Base-by-base conservation (phyloP, 2,113 vertebrate species). In the Zootoca vivipara region DNA sequence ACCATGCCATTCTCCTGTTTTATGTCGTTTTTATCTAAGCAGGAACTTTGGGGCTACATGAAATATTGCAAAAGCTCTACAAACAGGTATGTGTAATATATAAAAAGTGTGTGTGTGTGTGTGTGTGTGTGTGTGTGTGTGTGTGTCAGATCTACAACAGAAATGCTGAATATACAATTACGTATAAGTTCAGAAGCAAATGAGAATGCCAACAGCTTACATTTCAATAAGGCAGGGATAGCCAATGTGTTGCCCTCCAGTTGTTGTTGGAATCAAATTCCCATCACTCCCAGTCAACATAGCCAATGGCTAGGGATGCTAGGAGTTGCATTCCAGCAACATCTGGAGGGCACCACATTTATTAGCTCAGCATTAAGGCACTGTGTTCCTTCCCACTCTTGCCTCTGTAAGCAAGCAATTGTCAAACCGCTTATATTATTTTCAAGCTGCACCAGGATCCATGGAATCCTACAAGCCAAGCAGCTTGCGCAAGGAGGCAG, bases 11-110 rank as follows among this genome's bases (percentile, higher is more conserved):
- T 85, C 82, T 86, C 85, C 2, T 0, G 74, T 92, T 93, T 28
- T 52, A 40, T 78, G 78, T n/a, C 38, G 85, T 87, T 90, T 93
- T 70, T 88, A 83, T 79, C 33, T 40, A 84, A 42, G 42, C 7
- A 84, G 38, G 65, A 46, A 69, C 4, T 83, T 42, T 24, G 64
- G 64, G 15, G 15, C 26, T 83, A 62, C 58, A 18, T 18, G 58
- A 62, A 62, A 62, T 62, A 38, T 30, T 70, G 13, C 28, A 83
- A 46, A 16, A 64, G 40, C 4, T 38, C 12, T 16, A 9, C 24
- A 46, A 24, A 42, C 75, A 42, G 38, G 40, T 42, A 24, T 78
- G 40, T 46, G 26, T 9, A 38, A 40, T 22, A 75, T 20, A 24
- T 75, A 78, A 24, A 38, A 12, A 65, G 3, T 56, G 52, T 52